Evolutionary conservation across 2,113 vertebrate genomes (phyloP), one percentile per base, ranked within the genome.

Genomic region (Rissa tridactyla): DNA sequence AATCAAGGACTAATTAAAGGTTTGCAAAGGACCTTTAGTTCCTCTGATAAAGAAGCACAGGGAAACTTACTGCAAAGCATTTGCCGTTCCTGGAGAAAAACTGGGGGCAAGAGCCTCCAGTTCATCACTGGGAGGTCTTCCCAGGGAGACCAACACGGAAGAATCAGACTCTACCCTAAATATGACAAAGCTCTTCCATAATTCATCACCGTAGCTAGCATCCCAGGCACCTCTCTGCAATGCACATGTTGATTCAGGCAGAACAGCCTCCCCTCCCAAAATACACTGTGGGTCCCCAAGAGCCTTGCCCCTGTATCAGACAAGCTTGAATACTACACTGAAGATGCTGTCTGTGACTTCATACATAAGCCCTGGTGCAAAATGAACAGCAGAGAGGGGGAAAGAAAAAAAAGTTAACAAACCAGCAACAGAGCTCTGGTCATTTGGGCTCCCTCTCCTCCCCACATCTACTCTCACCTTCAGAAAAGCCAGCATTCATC

Each of bases 331-430:
- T 27, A 6, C 27, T 9, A 15, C 23, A 25, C 0, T 47, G 49
- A 30, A 64, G 13, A 54, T 23, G 55, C 51, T 38, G 42, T 4
- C n/a, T 81, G 51, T 40, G 46, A 54, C 7, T 47, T 5, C 4
- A 32, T 20, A 52, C 15, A 12, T 25, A 73, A 88, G 38, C 10
- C n/a, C n/a, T 64, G 29, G 6, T 26, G 34, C 51, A 80, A 86
- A 93, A 54, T 1, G 6, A 94, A 68, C 20, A 55, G 17, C 0
- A 1, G 29, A 29, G 7, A 3, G 11, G 11, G 7, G 17, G 3
- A 12, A 34, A 2, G 5, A 29, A n/a, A 69, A n/a, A 27, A 8
- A 9, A 26, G n/a, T 10, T 34, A 36, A 65, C 26, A 69, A 76
- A 29, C 4, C n/a, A 86, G 22, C 51, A 32, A 30, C 1, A 1